These are phyloP conservation scores for Leucoma salicis DNA, from an alignment of 2,888 invertebrate genomes.

Conservation along the genomic window DNA sequence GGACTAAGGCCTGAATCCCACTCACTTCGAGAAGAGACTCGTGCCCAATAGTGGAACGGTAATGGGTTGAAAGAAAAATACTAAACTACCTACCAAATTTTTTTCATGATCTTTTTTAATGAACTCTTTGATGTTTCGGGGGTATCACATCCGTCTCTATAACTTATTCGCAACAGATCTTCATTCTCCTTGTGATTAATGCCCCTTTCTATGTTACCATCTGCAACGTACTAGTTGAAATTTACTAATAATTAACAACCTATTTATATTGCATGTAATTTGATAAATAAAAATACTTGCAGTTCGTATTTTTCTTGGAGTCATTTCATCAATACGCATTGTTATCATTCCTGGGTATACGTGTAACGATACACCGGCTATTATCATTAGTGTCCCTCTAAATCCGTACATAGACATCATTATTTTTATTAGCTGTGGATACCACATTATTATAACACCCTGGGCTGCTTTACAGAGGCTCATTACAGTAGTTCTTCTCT, in stretches of 20 bases:
- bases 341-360: conserved; percentile 81
- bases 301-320: conserved; percentile 42
- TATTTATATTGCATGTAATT: conserved; percentile 6
- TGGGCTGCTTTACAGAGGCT: conserved; percentile 83
- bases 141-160: conserved; percentile 18
- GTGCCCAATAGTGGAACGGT: too few relatives aligned
- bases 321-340: conserved; percentile 65
- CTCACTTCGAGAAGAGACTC: too few relatives aligned
- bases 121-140: neutral
- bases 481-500: conserved; percentile 83
- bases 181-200: conserved; percentile 38
- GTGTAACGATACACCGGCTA: conserved; percentile 83
- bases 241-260: neutral
- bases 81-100: neutral
- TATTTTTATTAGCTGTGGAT: conserved; percentile 79
- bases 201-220: conserved; percentile 37
- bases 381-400: conserved; percentile 82
- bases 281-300: conserved; percentile 62
- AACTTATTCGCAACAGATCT: conserved; percentile 40
- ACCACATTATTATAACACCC: conserved; percentile 80
- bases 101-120: neutral
- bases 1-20: too few relatives aligned
- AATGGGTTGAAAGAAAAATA: too few relatives aligned
- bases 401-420: conserved; percentile 81
- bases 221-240: conserved; percentile 36